phyloP scores from a whole-genome alignment of 2,797 vertebrate genomes.

The Semotilus atromaculatus region DNA sequence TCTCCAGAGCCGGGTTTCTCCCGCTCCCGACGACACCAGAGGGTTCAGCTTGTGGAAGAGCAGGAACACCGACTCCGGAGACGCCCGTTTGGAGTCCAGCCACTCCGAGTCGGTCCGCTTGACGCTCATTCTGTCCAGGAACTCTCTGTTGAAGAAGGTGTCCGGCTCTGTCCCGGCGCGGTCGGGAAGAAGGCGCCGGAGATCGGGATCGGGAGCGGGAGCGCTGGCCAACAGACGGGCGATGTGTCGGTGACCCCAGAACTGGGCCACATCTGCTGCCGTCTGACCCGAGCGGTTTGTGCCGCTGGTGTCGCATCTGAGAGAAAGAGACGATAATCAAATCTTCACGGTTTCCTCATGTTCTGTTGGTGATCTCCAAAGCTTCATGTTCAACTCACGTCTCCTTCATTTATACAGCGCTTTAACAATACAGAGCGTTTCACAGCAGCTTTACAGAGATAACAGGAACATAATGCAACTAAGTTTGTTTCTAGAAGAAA shows the following conservation, averaged over 20 bases:
- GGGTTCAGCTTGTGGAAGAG: slow-evolving; percentile 88
- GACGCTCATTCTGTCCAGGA: slow-evolving; percentile 85
- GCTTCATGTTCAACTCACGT: too few relatives aligned
- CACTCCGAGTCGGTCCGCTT: slow-evolving; percentile 85
- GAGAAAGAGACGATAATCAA: neutral
- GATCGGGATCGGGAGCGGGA: slow-evolving; percentile 62
- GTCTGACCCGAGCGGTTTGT: slow-evolving; percentile 89
- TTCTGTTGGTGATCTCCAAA: too few relatives aligned
- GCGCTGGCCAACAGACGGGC: slow-evolving; percentile 76
- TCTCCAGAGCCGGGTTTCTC: slow-evolving; percentile 75
- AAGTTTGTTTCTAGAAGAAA: too few relatives aligned
- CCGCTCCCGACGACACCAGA: slow-evolving; percentile 72
- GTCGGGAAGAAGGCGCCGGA: slow-evolving; percentile 67
- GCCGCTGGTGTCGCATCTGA: slow-evolving; percentile 84
- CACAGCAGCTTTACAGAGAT: too few relatives aligned
- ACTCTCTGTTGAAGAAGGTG: slow-evolving; percentile 87
- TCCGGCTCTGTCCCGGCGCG: slow-evolving; percentile 67
- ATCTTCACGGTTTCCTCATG: too few relatives aligned
- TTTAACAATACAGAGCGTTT: too few relatives aligned
- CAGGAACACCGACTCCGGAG: slow-evolving; percentile 82
- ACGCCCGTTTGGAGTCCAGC: slow-evolving; percentile 79
- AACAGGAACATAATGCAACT: too few relatives aligned
- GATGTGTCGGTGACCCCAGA: slow-evolving; percentile 92
- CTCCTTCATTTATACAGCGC: too few relatives aligned
- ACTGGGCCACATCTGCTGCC: slow-evolving; percentile 88